Evolutionary conservation across 1,140 invertebrate genomes (phyloP).

Genomic region (Bombus polaris): DNA sequence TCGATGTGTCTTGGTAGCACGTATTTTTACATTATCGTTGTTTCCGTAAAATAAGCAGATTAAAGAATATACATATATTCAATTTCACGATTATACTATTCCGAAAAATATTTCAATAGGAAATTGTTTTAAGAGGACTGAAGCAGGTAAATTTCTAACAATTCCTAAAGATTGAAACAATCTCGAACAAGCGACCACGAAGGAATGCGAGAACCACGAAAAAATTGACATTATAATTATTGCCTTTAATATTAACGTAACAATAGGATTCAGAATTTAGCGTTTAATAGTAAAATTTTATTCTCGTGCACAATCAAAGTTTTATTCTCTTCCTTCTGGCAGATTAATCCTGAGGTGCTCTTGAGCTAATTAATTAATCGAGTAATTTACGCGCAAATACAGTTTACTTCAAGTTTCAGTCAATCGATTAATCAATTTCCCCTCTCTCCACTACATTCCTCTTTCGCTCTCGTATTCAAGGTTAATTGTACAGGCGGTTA

Average conservation of each 20-base stretch:
- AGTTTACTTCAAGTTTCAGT: not conserved
- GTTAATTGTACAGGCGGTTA: slow-evolving; percentile 29
- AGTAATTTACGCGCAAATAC: slow-evolving; percentile 25
- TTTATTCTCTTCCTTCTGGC: slow-evolving; percentile 1
- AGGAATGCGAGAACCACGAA: no score
- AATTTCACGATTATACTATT: no score
- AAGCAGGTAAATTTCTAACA: no score
- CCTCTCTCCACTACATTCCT: not conserved
- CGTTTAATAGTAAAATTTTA: not conserved
- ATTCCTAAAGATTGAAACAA: not conserved
- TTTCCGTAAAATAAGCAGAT: no score
- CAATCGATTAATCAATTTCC: slow-evolving; percentile 39
- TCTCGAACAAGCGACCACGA: not conserved
- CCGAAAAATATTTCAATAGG: no score
- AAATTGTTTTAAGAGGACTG: rapidly evolving
- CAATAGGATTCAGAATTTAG: not conserved
- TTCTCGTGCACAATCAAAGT: not conserved
- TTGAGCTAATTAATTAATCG: slow-evolving; percentile 42
- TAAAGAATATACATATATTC: no score
- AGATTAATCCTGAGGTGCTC: not conserved
- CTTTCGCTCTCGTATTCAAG: slow-evolving; percentile 15
- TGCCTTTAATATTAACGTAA: not conserved
- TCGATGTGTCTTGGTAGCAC: no score
- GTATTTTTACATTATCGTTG: no score
- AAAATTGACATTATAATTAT: not conserved